Conservation (phyloP, 2,797 vertebrate species). For the Falco biarmicus region DNA sequence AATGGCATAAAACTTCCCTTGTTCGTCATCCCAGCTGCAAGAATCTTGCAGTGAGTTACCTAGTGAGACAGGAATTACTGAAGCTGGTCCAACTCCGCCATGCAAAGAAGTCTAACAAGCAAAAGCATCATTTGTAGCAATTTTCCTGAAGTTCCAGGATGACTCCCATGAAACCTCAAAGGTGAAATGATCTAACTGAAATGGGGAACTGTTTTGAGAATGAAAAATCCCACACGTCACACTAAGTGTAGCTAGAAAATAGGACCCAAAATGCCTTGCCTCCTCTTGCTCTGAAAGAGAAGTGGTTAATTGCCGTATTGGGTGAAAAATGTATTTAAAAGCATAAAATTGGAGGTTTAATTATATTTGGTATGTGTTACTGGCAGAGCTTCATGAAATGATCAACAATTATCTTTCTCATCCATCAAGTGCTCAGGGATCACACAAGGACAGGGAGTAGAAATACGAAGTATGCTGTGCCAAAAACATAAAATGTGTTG, state of each 20-base stretch:
- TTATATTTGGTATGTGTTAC: conserved; percentile 56
- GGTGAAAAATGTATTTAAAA: conserved; percentile 37
- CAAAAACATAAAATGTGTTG: neutral
- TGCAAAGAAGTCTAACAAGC: neutral
- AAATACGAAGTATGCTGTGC: conserved; percentile 29
- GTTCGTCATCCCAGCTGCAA: neutral
- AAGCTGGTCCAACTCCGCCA: neutral
- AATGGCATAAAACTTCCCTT: neutral
- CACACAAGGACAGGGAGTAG: conserved; percentile 51
- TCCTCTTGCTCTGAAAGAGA: neutral
- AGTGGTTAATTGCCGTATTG: conserved; percentile 36
- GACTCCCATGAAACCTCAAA: neutral
- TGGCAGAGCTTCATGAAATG: conserved; percentile 63
- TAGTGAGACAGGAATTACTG: neutral
- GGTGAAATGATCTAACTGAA: neutral
- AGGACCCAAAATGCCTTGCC: neutral
- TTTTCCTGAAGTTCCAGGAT: neutral
- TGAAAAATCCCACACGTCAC: neutral
- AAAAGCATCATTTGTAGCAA: neutral
- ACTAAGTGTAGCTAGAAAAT: neutral
- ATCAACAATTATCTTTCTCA: conserved; percentile 71
- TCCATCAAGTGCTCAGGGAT: conserved; percentile 60
- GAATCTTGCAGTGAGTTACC: neutral
- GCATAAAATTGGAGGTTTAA: conserved; percentile 51
- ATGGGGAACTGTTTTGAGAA: neutral